Base-by-base conservation (phyloP, 2,797 vertebrate genomes). In the Micropoecilia bifurca region DNA sequence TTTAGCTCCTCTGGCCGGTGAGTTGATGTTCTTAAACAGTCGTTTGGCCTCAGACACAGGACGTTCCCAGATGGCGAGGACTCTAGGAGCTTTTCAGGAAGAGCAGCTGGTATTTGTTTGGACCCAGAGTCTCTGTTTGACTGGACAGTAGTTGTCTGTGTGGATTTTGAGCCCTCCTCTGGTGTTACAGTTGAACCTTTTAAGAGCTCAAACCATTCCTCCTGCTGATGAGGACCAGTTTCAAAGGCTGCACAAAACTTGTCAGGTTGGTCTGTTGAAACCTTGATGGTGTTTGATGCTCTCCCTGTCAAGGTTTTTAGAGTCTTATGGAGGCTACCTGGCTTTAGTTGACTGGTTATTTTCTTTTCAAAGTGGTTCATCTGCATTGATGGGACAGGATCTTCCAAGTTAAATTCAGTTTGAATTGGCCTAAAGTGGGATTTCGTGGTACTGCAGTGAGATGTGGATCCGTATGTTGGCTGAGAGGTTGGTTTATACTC, bases 381-480 rank as follows among this genome's bases (percentile, higher is more conserved):
- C 72, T 82, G 71, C 45, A 90, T 80, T 75, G 81, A 74, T 43
- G 75, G 81, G 33, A 55, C 69, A 71, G 39, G 82, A 48, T 89
- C 82, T 30, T 90, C 85, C 74, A 89, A 88, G 47, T 92, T 80
- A 83, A 79, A 50, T 73, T 74, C 57, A 82, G 75, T 87, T 81
- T 82, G 83, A 50, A 55, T 69, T 76, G 71, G 20, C 41, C 73
- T 82, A 82, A 61, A 69, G 46, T 77, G 80, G 47, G 69, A 47
- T 46, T 71, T 71, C 0, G 8, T 46, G 68, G 41, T 28, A 4
- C n/a, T 28, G 41, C 83, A 50, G 48, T 85, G 86, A 79, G 78
- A 74, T 41, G 41, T 75, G 57, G 75, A 45, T 78, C 88, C 72
- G 87, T 59, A 57, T 47, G 75, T 80, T 90, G 91, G 83, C 36